These are phyloP conservation scores for Mesocentrotus franciscanus DNA, from an alignment of 53 echinoderm and acorn worm species.

Conservation along the genomic window DNA sequence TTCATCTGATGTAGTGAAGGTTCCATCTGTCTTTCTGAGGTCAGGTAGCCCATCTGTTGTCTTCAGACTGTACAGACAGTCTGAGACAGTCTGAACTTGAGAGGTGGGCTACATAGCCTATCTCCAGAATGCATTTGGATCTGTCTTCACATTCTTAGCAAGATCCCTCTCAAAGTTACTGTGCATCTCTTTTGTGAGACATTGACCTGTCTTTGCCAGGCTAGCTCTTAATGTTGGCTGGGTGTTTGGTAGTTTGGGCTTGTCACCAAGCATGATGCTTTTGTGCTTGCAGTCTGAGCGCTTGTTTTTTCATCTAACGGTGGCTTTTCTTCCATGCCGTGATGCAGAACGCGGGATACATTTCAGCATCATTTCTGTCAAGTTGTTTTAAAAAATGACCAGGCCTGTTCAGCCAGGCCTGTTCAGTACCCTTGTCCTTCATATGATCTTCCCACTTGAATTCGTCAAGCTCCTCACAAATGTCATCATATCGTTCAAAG, in stretches of 20 bases:
- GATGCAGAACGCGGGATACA: too few relatives aligned
- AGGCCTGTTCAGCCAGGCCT: too few relatives aligned
- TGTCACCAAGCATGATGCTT: too few relatives aligned
- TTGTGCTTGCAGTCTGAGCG: too few relatives aligned
- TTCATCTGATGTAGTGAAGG: constrained; percentile 10
- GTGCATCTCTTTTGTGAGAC: background rate
- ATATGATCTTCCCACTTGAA: background rate
- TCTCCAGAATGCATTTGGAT: background rate
- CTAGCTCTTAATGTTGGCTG: background rate
- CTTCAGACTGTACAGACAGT: background rate
- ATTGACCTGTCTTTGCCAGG: background rate
- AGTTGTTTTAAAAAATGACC: too few relatives aligned
- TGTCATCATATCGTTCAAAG: background rate
- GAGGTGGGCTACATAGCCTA: too few relatives aligned
- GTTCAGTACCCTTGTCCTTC: background rate
- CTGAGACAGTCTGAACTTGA: too few relatives aligned
- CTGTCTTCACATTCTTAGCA: background rate
- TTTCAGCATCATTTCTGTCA: too few relatives aligned
- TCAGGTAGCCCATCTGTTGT: background rate
- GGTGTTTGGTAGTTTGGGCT: background rate
- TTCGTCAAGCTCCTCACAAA: background rate
- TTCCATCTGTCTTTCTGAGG: background rate
- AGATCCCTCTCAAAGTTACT: too few relatives aligned
- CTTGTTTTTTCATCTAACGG: too few relatives aligned
- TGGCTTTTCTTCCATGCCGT: too few relatives aligned